Percentiles rank a stretch among this genome's conserved stretches.
Evolutionary conservation across 2,888 invertebrate species (phyloP).

Genomic region (Ceratothoa steindachneri): DNA sequence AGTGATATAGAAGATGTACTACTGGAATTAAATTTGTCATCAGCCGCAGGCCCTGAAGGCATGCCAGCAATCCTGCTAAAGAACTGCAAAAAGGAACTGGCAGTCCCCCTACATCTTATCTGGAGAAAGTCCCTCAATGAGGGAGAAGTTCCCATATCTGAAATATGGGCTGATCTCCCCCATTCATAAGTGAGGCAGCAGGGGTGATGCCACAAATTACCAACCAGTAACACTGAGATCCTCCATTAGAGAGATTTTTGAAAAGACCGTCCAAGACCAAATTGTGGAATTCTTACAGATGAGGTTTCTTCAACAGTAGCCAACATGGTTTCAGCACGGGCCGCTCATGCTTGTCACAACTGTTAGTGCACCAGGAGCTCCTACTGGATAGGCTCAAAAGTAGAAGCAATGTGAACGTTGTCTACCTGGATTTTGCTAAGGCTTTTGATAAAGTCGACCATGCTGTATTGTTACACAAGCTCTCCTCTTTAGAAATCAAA

Average conservation of each 20-base stretch:
- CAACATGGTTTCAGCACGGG: constrained; percentile 15
- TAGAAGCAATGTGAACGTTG: not conserved
- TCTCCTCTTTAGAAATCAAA: not conserved
- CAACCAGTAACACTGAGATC: not conserved
- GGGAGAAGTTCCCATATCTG: too few relatives aligned
- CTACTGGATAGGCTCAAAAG: not conserved
- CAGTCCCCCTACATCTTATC: too few relatives aligned
- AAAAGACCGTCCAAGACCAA: not conserved
- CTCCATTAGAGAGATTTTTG: not conserved
- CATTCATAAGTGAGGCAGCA: not conserved
- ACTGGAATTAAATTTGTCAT: too few relatives aligned
- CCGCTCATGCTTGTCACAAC: constrained; percentile 16
- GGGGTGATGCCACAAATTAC: not conserved
- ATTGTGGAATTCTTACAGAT: not conserved
- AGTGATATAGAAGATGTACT: too few relatives aligned
- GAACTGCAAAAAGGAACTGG: too few relatives aligned
- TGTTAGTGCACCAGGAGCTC: not conserved
- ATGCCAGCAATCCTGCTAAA: too few relatives aligned
- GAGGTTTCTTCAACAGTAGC: not conserved
- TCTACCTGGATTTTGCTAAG: constrained; percentile 11
- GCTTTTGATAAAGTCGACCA: constrained; percentile 13
- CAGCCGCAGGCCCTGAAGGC: too few relatives aligned
- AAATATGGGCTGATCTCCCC: too few relatives aligned
- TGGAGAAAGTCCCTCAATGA: too few relatives aligned
- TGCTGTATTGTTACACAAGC: not conserved